A percentile compares a stretch with the other conserved stretches of the same genome.
Evolutionary conservation across 2,113 vertebrate species (phyloP).

Genomic region (Brachyistius frenatus): DNA sequence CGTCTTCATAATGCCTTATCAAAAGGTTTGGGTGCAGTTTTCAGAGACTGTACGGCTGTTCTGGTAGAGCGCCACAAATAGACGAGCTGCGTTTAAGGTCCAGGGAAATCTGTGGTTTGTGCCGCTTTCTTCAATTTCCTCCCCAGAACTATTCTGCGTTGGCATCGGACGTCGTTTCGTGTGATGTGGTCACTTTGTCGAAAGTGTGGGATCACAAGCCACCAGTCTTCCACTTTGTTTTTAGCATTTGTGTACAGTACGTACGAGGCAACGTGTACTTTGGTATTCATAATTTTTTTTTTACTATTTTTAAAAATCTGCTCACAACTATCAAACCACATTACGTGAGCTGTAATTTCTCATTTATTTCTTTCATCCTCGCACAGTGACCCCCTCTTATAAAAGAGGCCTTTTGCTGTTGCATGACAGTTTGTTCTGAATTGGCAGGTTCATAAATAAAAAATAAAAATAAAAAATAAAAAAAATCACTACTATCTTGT

Average conservation of each 20-base stretch:
- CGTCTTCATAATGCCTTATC: conserved; percentile 37
- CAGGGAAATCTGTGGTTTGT: conserved; percentile 43
- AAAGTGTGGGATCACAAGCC: conserved; percentile 23
- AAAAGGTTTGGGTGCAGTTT: conserved; percentile 48
- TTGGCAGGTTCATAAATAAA: conserved; percentile 7
- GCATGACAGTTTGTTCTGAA: conserved; percentile 13
- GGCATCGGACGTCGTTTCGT: conserved; percentile 23
- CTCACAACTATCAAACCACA: conserved; percentile 9
- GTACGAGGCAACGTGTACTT: background rate
- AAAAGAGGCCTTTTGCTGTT: conserved; percentile 9
- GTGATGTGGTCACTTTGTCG: conserved; percentile 51
- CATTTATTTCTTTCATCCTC: conserved; percentile 8
- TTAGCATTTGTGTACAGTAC: conserved; percentile 5
- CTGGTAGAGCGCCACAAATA: conserved; percentile 35
- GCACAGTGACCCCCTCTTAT: background rate
- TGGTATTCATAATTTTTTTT: conserved; percentile 6
- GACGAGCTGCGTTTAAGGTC: conserved; percentile 26
- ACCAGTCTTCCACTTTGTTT: conserved; percentile 17
- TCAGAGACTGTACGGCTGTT: conserved; percentile 15
- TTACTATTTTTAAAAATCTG: background rate
- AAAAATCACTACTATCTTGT: conserved; percentile 31
- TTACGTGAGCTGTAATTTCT: conserved; percentile 12
- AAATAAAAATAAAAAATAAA: conserved; percentile 12
- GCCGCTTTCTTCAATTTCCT: conserved; percentile 54
- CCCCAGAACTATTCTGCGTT: conserved; percentile 23